phyloP scores from a whole-genome alignment of 2,888 invertebrate genomes.

The Papilio demoleus region DNA sequence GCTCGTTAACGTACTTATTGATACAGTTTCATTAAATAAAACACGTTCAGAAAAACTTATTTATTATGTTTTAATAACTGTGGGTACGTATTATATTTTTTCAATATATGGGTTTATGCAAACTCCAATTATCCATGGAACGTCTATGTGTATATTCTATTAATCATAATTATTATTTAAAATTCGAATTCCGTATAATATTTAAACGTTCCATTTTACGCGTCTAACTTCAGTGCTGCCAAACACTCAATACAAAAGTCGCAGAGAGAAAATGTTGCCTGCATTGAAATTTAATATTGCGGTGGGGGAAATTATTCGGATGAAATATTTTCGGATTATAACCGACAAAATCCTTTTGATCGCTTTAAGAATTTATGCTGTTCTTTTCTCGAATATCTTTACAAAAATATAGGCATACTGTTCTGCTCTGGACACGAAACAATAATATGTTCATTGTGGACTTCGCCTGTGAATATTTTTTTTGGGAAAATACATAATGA shows the following conservation, averaged over 20 bases:
- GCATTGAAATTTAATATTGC: conserved; percentile 33
- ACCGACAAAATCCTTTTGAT: too few species aligned
- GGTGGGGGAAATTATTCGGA: not conserved
- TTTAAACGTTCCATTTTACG: conserved; percentile 1
- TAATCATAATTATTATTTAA: not conserved
- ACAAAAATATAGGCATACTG: too few species aligned
- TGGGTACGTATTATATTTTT: not conserved
- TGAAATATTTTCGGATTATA: too few species aligned
- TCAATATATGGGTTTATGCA: not conserved
- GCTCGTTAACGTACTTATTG: not conserved
- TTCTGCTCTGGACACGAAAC: too few species aligned
- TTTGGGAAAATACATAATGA: too few species aligned
- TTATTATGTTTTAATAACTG: not conserved
- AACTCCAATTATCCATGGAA: too few species aligned
- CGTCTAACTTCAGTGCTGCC: conserved; percentile 17
- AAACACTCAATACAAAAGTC: conserved; percentile 13
- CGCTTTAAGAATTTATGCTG: too few species aligned
- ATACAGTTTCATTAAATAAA: conserved; percentile 1
- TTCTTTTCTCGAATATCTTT: too few species aligned
- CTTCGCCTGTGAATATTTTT: too few species aligned
- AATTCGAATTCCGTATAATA: not conserved
- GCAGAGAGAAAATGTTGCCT: conserved; percentile 29
- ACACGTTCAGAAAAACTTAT: not conserved
- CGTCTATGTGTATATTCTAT: not conserved
- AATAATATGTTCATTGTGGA: too few species aligned